phyloP scores from a whole-genome alignment of 2,888 invertebrate genomes.

The Harpalus rubripes region DNA sequence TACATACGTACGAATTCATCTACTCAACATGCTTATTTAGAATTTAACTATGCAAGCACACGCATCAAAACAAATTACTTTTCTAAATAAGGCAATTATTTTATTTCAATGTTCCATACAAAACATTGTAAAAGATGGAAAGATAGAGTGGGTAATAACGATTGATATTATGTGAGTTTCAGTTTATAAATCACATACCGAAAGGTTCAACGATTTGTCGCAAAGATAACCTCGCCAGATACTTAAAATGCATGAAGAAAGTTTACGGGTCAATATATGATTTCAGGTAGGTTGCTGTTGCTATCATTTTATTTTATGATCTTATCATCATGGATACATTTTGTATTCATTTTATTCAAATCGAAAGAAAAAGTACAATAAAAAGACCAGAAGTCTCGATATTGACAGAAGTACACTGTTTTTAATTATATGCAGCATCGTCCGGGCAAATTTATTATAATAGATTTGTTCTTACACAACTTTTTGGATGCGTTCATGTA shows the following conservation, averaged over 20 bases:
- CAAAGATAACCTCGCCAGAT: conserved; percentile 89
- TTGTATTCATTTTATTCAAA: too few species aligned
- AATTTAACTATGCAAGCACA: conserved; percentile 31
- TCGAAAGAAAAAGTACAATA: too few species aligned
- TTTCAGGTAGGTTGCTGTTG: conserved; percentile 82
- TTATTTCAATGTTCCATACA: not conserved
- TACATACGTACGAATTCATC: not conserved
- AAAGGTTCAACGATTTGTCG: conserved; percentile 91
- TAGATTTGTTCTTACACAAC: too few species aligned
- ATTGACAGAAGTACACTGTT: too few species aligned
- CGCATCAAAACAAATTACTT: conserved; percentile 30
- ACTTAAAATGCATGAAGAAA: conserved; percentile 89
- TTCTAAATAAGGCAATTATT: conserved; percentile 31
- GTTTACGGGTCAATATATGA: conserved; percentile 90
- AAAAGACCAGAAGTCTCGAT: too few species aligned
- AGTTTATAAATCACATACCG: conserved; percentile 92
- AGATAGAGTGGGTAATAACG: conserved; percentile 17
- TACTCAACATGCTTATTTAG: conserved; percentile 16
- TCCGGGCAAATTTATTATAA: too few species aligned
- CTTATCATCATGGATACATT: not conserved
- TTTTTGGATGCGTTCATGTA: too few species aligned
- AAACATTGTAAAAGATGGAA: conserved; percentile 1
- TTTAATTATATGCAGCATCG: too few species aligned
- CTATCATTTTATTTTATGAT: not conserved
- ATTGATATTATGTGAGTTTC: conserved; percentile 70